Base-by-base conservation (phyloP, 2,888 invertebrate genomes). In the Piscicola geometra region DNA sequence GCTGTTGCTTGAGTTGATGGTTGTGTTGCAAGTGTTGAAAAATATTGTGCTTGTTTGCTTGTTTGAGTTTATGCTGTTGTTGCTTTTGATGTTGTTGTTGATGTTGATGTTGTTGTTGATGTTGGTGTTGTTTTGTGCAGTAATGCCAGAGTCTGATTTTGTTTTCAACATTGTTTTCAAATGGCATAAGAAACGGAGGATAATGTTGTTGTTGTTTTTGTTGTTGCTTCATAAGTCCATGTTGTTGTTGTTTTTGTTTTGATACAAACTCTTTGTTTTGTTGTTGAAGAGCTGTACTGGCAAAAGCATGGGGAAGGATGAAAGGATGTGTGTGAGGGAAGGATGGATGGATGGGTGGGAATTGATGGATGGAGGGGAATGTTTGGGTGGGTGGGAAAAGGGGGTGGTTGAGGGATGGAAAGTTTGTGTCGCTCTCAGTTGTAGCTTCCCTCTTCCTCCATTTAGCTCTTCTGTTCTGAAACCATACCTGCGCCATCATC, bases 391-490 rank as follows among this genome's bases (percentile, higher is more conserved):
- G 50, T 47, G 9, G 50, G 50, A 47, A 21, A 21, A 21, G 50
- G 21, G 50, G 50, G 21, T 21, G 9, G 50, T 21, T 47, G 12
- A 15, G 50, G 21, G 50, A 47, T 15, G 50, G 50, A 47, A 15
- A 47, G 21, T 15, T 47, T 47, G 50, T 15, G 12, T 47, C 12
- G 50, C 9, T 21, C 12, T 47, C 50, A 9, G 50, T 21, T 15
- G 9, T 47, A 36, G 80, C 77, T 71, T 80, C 80, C 78, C 80
- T 80, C 76, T 80, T 80, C 12, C 80, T 69, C 80, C 80, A 80
- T 71, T 80, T 80, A 12, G 80, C 80, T 12, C 80, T 77, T 50
- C 80, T 36, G 75, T 80, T 80, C 75, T 80, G 80, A 75, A 80
- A 80, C 80, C 80, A 80, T 21, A 80, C 80, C 80, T 80, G n/a